A percentile compares a stretch with the other conserved stretches of the same genome.
Evolutionary conservation across 1,140 invertebrate species (phyloP).

Genomic region (Pseudachorutes palmiensis): DNA sequence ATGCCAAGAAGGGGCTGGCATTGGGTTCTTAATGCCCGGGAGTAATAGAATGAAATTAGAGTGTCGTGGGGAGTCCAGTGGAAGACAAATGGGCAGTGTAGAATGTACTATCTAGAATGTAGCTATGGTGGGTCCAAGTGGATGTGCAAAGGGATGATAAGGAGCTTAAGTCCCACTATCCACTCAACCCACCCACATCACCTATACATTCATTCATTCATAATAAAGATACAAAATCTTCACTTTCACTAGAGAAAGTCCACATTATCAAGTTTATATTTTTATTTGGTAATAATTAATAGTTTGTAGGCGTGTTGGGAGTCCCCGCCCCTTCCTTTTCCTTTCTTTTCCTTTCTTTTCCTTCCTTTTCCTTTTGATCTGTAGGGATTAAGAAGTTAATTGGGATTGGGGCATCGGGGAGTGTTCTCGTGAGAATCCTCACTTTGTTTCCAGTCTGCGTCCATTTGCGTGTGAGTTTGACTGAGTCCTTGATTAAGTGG

Average conservation of each 20-base stretch:
- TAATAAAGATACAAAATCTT: no score
- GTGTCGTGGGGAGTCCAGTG: neutral
- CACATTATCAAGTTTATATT: no score
- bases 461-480: neutral
- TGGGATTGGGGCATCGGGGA: no score
- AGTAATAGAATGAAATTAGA: neutral
- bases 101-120: neutral
- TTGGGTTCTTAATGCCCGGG: no score
- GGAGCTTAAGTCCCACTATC: neutral
- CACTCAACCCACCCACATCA: no score
- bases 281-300: no score
- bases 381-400: neutral
- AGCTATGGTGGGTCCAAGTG: neutral
- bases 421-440: neutral
- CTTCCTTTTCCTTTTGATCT: neutral
- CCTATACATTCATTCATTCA: no score
- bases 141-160: constrained; percentile 2
- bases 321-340: neutral
- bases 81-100: neutral
- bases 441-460: no score
- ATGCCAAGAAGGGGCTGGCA: no score
- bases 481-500: neutral
- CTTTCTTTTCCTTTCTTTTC: neutral
- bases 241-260: no score
- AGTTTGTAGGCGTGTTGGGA: neutral